Percentiles rank a stretch among this genome's conserved stretches.
These are phyloP conservation scores for Scatophagus argus DNA, from an alignment of 2,113 vertebrate genomes.

Conservation along the genomic window DNA sequence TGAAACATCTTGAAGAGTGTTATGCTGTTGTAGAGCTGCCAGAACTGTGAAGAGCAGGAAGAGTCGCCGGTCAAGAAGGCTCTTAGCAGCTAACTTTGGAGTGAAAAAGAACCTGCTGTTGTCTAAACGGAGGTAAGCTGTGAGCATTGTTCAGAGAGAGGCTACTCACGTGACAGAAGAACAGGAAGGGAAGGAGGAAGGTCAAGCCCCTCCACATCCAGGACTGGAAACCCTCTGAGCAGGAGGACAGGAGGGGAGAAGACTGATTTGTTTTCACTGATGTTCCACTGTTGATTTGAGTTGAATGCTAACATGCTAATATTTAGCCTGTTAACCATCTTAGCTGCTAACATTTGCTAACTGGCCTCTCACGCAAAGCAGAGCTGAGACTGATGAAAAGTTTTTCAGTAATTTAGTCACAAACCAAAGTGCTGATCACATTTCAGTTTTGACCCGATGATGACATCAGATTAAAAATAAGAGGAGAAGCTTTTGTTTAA, in stretches of 20 bases:
- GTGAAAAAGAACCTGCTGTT: neutral
- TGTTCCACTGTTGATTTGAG: too few species aligned
- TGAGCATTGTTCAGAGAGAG: neutral
- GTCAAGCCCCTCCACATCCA: slow-evolving; percentile 99
- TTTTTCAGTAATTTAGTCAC: too few species aligned
- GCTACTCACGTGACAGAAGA: slow-evolving; percentile 93
- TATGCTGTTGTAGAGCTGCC: slow-evolving; percentile 94
- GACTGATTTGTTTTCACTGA: too few species aligned
- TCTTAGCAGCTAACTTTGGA: neutral
- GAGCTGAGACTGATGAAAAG: too few species aligned
- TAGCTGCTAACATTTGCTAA: too few species aligned
- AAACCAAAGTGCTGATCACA: too few species aligned
- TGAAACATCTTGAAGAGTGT: slow-evolving; percentile 91
- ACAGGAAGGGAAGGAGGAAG: slow-evolving; percentile 95
- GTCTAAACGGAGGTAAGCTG: neutral
- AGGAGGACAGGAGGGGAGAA: slow-evolving; percentile 7
- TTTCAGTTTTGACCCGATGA: too few species aligned
- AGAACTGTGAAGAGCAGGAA: slow-evolving; percentile 85
- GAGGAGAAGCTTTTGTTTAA: too few species aligned
- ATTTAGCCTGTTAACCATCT: too few species aligned
- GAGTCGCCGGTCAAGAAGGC: neutral
- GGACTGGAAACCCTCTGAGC: slow-evolving; percentile 97
- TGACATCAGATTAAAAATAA: too few species aligned
- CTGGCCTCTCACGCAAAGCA: too few species aligned
- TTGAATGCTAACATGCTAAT: too few species aligned